These are phyloP conservation scores for Chaunax sp. DNA, from an alignment of 2,797 vertebrate genomes.

Conservation along the genomic window DNA sequence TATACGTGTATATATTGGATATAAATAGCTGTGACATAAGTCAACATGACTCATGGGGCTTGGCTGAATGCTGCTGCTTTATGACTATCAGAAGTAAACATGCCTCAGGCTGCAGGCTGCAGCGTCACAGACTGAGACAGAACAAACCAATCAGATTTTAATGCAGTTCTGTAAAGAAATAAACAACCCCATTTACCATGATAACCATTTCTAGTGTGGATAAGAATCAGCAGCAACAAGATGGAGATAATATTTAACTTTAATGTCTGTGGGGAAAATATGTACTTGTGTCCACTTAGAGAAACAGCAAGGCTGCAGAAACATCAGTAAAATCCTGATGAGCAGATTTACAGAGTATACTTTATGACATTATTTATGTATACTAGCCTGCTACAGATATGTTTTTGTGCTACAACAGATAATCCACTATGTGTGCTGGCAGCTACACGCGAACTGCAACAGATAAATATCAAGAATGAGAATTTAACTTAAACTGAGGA, in stretches of 20 bases:
- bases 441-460: too few species aligned
- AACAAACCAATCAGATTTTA: background rate
- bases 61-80: conserved; percentile 8
- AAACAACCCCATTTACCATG: background rate
- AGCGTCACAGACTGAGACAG: background rate
- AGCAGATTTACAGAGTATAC: too few species aligned
- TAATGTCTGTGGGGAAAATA: background rate
- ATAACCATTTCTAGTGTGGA: background rate
- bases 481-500: too few species aligned
- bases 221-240: background rate
- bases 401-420: too few species aligned
- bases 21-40: conserved; percentile 37
- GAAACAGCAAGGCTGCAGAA: too few species aligned
- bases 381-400: too few species aligned
- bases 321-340: too few species aligned
- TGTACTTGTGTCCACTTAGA: background rate
- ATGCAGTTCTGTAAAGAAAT: background rate
- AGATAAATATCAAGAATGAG: too few species aligned
- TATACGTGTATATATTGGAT: too few species aligned
- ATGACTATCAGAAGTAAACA: conserved; percentile 32
- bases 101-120: conserved; percentile 1
- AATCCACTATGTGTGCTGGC: too few species aligned
- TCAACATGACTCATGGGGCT: conserved; percentile 28
- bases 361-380: too few species aligned
- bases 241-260: background rate